Base-by-base conservation (phyloP, 2,888 invertebrate species). In the Cyaniris semiargus region DNA sequence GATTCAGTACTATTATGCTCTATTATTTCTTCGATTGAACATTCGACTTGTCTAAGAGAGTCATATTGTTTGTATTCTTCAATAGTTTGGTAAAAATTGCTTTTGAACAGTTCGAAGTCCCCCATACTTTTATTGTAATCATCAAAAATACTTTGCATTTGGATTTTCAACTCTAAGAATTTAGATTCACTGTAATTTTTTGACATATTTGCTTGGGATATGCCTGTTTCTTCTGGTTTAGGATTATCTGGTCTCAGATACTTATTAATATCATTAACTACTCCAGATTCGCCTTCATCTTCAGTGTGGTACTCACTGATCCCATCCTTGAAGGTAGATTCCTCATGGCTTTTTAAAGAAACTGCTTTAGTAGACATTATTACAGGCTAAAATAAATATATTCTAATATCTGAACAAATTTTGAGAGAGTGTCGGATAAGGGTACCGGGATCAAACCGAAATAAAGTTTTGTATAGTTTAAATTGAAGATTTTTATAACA, bases 21-120 rank as follows among this genome's bases (percentile, higher is more conserved):
- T 79, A 93, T 87, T 86, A 92, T 89, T 58, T 92, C 90, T 81
- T 86, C 90, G 72, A 92, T 88, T 78, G 93, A 92, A 2, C 88
- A 85, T 82, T 92, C 91, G 91, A 92, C 91, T 76, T 90, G 89
- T 8, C 81, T 82, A 0, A 91, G 77, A 1, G 88, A 86, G 5
- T 90, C 88, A 2, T 85, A 15, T 5, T 18, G 87, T 53, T 84
- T 85, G 79, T 86, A 89, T 78, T 87, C 91, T 6, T 83, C 82
- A 48, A 93, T 80, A 75, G 93, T 92, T 4, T 89, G 89, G n/a
- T 90, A 81, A 81, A 89, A 93, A 78, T 88, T 88, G 74, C 85
- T 83, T 80, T 92, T 93, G 79, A 90, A 92, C 2, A 83, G 75
- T 79, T 93, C 91, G 78, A 89, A 90, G 77, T 92, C 92, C 31